Conservation (phyloP, 23 tunicate species). For the Botrylloides violaceus region DNA sequence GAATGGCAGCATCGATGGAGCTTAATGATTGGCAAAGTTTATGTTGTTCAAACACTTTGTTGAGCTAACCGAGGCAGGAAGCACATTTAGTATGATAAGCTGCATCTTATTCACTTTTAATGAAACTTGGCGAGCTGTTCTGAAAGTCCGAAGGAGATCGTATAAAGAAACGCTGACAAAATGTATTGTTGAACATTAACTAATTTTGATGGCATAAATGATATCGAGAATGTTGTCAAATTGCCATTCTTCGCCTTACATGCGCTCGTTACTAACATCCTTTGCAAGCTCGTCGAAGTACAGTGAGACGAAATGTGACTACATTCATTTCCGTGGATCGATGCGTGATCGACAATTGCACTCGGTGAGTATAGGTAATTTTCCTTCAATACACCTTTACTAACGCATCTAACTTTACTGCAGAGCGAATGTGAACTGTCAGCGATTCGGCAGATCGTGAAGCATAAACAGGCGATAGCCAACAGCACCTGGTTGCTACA, state of each 20-base stretch:
- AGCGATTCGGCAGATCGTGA: too few relatives aligned
- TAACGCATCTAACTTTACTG: too few relatives aligned
- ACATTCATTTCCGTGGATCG: too few relatives aligned
- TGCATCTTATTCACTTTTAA: not conserved
- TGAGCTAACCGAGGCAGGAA: not conserved
- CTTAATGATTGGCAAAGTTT: not conserved
- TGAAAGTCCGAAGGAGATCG: not conserved
- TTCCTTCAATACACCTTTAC: too few relatives aligned
- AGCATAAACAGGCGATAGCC: too few relatives aligned
- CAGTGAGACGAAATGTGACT: too few relatives aligned
- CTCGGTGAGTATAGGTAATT: too few relatives aligned
- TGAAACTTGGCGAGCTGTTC: not conserved
- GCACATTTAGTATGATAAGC: not conserved
- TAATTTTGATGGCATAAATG: not conserved
- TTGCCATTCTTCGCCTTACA: not conserved
- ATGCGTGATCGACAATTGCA: too few relatives aligned
- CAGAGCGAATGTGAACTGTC: too few relatives aligned
- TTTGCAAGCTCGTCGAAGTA: too few relatives aligned
- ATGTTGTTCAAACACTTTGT: not conserved
- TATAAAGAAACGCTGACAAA: not conserved
- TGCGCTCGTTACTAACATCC: too few relatives aligned
- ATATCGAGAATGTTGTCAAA: not conserved
- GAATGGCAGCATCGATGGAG: not conserved
- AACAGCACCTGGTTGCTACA: too few relatives aligned
- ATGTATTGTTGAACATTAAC: not conserved